Evolutionary conservation across 2,113 vertebrate species (phyloP), one percentile per base, ranked within the genome.

Genomic region (Menidia beryllina): DNA sequence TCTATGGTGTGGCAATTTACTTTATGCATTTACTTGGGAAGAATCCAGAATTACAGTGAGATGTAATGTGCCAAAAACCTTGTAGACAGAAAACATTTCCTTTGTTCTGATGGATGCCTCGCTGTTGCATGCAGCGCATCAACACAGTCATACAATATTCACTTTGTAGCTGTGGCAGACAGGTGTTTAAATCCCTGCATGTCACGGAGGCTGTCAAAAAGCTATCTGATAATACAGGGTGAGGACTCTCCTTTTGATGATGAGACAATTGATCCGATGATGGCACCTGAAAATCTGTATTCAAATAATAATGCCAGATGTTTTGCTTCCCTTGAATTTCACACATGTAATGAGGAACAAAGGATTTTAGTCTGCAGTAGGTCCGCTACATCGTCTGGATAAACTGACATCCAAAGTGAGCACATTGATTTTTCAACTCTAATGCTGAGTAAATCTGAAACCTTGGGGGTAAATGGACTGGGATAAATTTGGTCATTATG

Each of bases 361-460:
- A 47, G 53, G 34, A 59, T 56, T 59, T 67, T 60, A 56, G 13
- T 39, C 62, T 65, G 80, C 66, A 27, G 56, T 41, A 25, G 59
- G 34, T 25, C 66, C 58, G 56, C 7, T 74, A 67, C 56, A 69
- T 77, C 79, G 81, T 82, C 69, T 77, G 81, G 82, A 89, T 90
- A 84, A 87, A 57, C 56, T 83, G 79, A 81, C 81, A 87, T 85
- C 77, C 74, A 84, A 88, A 82, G 73, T 62, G 77, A 77, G 80
- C 85, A 91, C 88, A 91, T 85, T 77, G 85, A 91, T 91, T 91
- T 87, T 79, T 78, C 71, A 69, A 80, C 81, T 75, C 64, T 86
- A 89, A 91, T 87, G 88, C 88, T 82, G 75, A 82, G 78, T 83
- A 88, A 90, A 90, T 84, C 86, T 87, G 69, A 78, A 82, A 84